Evolutionary conservation across 1,140 invertebrate species (phyloP).

Genomic region (Drosophila gunungcola): DNA sequence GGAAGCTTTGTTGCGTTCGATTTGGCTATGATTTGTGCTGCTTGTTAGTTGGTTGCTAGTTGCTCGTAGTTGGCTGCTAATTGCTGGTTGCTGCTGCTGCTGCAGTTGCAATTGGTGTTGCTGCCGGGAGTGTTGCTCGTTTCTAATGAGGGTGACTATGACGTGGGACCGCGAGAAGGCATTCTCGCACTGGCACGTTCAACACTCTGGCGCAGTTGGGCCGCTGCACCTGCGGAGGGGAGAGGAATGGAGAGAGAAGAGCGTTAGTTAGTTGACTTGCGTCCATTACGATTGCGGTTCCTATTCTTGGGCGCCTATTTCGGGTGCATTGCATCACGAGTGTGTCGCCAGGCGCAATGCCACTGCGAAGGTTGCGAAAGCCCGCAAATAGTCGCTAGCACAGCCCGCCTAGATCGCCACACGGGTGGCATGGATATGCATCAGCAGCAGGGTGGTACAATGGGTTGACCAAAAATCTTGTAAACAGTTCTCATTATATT

Average conservation of each 20-base stretch:
- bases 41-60: slow-evolving; percentile 6
- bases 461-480: background rate
- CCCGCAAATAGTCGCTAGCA: slow-evolving; percentile 51
- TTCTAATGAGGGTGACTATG: slow-evolving; percentile 22
- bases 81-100: slow-evolving; percentile 13
- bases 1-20: slow-evolving; percentile 72
- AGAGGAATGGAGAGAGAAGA: background rate
- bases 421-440: background rate
- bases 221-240: slow-evolving; percentile 33
- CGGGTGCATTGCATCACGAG: slow-evolving; percentile 54
- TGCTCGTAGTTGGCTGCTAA: background rate
- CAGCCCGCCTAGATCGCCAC: slow-evolving; percentile 7
- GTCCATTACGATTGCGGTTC: slow-evolving; percentile 10
- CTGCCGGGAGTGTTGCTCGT: slow-evolving; percentile 1
- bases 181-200: slow-evolving; percentile 35
- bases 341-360: slow-evolving; percentile 52
- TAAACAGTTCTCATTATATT: background rate
- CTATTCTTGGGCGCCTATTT: slow-evolving; percentile 47
- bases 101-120: slow-evolving; percentile 18
- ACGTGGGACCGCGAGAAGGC: slow-evolving; percentile 22
- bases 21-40: slow-evolving; percentile 67
- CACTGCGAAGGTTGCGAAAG: slow-evolving; percentile 50
- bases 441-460: slow-evolving; percentile 2
- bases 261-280: slow-evolving; percentile 35
- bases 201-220: slow-evolving; percentile 44